Evolutionary conservation across 2,888 invertebrate genomes (phyloP).

Genomic region (Dynastes hyllus): DNA sequence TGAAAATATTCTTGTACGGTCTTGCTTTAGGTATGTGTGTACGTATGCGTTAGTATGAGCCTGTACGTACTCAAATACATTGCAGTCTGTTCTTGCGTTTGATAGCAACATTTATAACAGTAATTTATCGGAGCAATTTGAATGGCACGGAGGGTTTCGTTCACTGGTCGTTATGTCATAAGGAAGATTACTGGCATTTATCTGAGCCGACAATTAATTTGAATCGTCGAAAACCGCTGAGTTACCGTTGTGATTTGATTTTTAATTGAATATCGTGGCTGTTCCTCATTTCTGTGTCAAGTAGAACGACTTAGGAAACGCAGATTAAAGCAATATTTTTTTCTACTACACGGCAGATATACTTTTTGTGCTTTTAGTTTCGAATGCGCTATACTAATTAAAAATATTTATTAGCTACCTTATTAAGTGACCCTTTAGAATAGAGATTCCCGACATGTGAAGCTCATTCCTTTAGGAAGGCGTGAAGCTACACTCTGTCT

Average conservation of each 20-base stretch:
- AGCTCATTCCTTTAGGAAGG: too few relatives aligned
- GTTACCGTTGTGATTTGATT: background rate
- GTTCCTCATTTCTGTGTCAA: too few relatives aligned
- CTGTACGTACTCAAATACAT: constrained; percentile 14
- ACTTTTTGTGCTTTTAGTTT: too few relatives aligned
- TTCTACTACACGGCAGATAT: too few relatives aligned
- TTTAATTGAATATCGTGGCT: background rate
- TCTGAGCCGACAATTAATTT: constrained; percentile 4
- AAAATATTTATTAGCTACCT: too few relatives aligned
- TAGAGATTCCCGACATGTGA: too few relatives aligned
- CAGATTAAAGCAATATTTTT: background rate
- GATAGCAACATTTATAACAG: constrained; percentile 30
- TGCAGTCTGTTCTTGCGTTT: background rate
- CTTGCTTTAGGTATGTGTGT: background rate
- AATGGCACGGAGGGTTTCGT: constrained; percentile 15
- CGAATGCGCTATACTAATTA: too few relatives aligned
- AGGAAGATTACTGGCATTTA: constrained; percentile 1
- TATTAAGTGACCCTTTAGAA: too few relatives aligned
- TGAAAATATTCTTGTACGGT: constrained; percentile 31
- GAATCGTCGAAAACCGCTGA: constrained; percentile 7
- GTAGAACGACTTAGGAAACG: too few relatives aligned
- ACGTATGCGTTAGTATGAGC: background rate
- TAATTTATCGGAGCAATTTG: constrained; percentile 36
- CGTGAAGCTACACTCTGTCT: too few relatives aligned
- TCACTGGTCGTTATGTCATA: constrained; percentile 22